These are phyloP conservation scores for Aphodius sticticus DNA, from an alignment of 2,888 invertebrate species.

Conservation along the genomic window DNA sequence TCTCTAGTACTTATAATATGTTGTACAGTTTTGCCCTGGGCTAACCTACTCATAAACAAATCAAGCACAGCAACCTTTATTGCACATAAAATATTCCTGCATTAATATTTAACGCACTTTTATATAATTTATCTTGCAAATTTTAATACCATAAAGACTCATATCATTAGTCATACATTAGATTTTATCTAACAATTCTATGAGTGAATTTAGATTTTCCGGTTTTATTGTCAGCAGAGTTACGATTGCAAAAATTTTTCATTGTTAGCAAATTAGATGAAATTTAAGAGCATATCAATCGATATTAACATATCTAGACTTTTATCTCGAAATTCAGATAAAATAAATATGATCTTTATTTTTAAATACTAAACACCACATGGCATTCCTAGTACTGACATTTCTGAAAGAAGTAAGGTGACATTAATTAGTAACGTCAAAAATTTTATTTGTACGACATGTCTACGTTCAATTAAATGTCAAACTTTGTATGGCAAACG, in stretches of 20 bases:
- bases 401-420: not conserved
- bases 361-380: not conserved
- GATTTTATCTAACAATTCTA: too few species aligned
- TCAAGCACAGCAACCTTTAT: not conserved
- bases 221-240: too few species aligned
- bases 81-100: not conserved
- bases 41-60: not conserved
- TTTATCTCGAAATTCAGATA: not conserved
- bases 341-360: not conserved
- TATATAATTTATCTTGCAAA: too few species aligned
- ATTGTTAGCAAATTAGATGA: not conserved
- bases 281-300: not conserved
- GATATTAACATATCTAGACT: not conserved
- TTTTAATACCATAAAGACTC: too few species aligned
- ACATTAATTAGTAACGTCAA: not conserved
- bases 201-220: too few species aligned
- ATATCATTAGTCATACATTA: too few species aligned
- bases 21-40: too few species aligned
- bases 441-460: too few species aligned
- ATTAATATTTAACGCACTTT: too few species aligned
- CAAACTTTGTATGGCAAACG: too few species aligned
- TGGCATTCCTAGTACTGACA: not conserved
- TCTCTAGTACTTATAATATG: too few species aligned
- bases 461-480: too few species aligned
- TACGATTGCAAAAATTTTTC: not conserved